Percentiles rank a stretch among this genome's conserved stretches.
Conservation (phyloP, 2,888 invertebrate species). For the Cheilosia scutellata region DNA sequence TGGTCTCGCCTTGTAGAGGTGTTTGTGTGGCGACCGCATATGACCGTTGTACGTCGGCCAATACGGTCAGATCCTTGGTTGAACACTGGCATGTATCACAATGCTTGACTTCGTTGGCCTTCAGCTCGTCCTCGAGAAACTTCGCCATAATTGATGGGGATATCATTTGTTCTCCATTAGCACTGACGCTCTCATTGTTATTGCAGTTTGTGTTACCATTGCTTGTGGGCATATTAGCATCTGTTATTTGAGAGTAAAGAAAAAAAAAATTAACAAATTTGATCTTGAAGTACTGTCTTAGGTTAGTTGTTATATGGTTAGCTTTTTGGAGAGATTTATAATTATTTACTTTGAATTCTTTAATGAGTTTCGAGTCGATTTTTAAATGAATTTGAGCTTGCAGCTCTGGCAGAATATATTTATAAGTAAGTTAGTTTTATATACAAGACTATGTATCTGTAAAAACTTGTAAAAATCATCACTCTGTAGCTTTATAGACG, state of each 20-base stretch:
- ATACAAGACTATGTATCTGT: no score
- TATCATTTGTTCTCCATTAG: slow-evolving; percentile 84
- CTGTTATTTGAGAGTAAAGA: slow-evolving; percentile 37
- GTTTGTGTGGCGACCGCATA: slow-evolving; percentile 88
- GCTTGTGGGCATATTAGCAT: slow-evolving; percentile 52
- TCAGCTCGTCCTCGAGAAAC: slow-evolving; percentile 94
- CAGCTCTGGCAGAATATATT: no score
- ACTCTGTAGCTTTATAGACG: no score
- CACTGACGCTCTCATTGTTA: slow-evolving; percentile 69
- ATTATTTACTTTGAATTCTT: slow-evolving; percentile 50
- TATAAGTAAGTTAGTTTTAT: no score
- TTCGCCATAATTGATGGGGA: slow-evolving; percentile 96
- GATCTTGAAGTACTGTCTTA: neutral
- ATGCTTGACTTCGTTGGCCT: slow-evolving; percentile 90
- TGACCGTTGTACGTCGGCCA: slow-evolving; percentile 86
- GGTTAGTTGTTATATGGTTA: slow-evolving; percentile 35
- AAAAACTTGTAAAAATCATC: no score
- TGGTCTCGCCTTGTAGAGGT: slow-evolving; percentile 84
- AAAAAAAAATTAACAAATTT: neutral
- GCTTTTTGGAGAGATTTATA: neutral
- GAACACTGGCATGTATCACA: slow-evolving; percentile 93
- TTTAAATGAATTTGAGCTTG: neutral
- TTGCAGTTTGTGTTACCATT: slow-evolving; percentile 52
- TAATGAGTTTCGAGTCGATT: neutral
- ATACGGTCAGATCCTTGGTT: slow-evolving; percentile 84